These are phyloP conservation scores for Meloidogyne exigua DNA, from an alignment of 1,140 invertebrate genomes.

Conservation along the genomic window DNA sequence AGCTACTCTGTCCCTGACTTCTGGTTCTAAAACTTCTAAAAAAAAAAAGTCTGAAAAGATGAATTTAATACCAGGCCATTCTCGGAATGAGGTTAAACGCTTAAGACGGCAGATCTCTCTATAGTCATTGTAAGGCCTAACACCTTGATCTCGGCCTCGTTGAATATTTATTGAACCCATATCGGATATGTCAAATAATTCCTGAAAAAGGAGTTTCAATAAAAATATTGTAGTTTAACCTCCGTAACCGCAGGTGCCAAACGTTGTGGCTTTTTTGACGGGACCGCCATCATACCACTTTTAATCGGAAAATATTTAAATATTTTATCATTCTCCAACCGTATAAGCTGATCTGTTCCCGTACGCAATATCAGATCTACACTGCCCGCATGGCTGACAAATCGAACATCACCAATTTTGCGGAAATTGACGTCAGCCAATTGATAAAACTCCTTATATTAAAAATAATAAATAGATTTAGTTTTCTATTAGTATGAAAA, in stretches of 20 bases:
- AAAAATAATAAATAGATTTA: neutral
- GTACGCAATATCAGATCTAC: constrained; percentile 27
- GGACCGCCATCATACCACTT: constrained; percentile 33
- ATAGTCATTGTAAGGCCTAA: constrained; percentile 79
- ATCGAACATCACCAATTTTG: constrained; percentile 40
- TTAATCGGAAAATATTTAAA: neutral
- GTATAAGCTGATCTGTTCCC: constrained; percentile 39
- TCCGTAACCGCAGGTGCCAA: constrained; percentile 34
- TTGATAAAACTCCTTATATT: constrained; percentile 44
- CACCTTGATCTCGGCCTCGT: constrained; percentile 79
- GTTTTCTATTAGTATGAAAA: neutral
- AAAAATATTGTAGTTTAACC: neutral
- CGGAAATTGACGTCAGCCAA: constrained; percentile 40
- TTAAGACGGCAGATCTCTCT: constrained; percentile 77
- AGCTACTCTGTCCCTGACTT: constrained; percentile 35
- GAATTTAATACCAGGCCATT: constrained; percentile 67
- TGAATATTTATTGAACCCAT: constrained; percentile 69
- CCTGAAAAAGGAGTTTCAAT: constrained; percentile 24
- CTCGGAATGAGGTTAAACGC: constrained; percentile 73
- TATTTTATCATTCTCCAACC: constrained; percentile 1
- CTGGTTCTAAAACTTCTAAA: constrained; percentile 42
- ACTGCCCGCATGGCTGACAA: constrained; percentile 33
- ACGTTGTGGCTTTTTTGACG: constrained; percentile 38
- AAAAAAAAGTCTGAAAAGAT: neutral
- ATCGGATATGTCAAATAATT: constrained; percentile 36